Conservation (phyloP, 2,888 invertebrate genomes). For the Brenthis hecate region DNA sequence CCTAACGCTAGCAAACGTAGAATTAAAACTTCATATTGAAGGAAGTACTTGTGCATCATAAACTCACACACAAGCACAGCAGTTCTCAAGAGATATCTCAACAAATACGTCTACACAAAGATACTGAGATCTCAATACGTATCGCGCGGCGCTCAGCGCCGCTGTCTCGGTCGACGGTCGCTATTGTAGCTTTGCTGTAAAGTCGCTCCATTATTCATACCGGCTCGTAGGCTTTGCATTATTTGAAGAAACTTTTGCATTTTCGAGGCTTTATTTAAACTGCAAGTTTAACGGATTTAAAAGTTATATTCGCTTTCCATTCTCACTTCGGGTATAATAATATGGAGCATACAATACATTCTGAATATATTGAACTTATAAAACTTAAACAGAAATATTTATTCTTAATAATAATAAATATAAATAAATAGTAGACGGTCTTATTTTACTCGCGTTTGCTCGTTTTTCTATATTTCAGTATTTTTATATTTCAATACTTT, state of each 20-base stretch:
- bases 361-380: too few species aligned
- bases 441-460: too few species aligned
- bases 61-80: neutral
- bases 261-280: slow-evolving; percentile 10
- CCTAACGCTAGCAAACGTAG: too few species aligned
- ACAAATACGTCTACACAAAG: neutral
- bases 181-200: slow-evolving; percentile 8
- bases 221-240: slow-evolving; percentile 20
- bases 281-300: slow-evolving; percentile 10
- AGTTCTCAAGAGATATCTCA: neutral
- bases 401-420: too few species aligned
- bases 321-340: neutral
- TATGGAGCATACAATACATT: too few species aligned
- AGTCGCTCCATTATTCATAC: slow-evolving; percentile 23
- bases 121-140: neutral
- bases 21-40: too few species aligned
- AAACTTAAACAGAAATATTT: too few species aligned
- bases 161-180: neutral
- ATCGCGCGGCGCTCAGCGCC: neutral
- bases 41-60: neutral
- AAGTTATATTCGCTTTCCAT: neutral
- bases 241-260: slow-evolving; percentile 11
- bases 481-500: too few species aligned
- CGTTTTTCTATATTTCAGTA: too few species aligned
- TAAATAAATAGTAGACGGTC: too few species aligned